Percentiles rank a stretch among this genome's conserved stretches.
Evolutionary conservation across 2,797 vertebrate species (phyloP).

Genomic region (Arremon brunneinucha): DNA sequence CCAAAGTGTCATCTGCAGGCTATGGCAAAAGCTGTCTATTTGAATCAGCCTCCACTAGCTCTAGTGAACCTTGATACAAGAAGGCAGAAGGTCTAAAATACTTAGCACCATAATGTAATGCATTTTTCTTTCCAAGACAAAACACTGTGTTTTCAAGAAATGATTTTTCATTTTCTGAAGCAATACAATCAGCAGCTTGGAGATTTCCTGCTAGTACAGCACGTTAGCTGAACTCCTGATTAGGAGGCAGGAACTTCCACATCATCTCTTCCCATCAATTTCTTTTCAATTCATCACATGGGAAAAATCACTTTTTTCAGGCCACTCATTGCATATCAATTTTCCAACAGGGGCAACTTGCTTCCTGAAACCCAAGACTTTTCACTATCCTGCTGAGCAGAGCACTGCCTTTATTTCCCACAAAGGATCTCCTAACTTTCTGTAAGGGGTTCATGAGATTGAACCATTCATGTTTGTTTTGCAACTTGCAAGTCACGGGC

Average conservation of each 20-base stretch:
- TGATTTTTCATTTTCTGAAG: constrained; percentile 12
- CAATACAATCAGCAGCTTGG: not conserved
- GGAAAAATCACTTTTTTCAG: not conserved
- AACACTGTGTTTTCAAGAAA: not conserved
- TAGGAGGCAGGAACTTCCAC: not conserved
- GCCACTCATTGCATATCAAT: not conserved
- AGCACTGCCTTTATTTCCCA: not conserved
- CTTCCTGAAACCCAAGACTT: not conserved
- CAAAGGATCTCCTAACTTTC: not conserved
- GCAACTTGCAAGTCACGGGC: not conserved
- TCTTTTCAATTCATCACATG: not conserved
- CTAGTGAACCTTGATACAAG: not conserved
- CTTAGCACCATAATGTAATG: not conserved
- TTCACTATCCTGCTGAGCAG: not conserved
- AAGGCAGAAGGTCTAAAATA: constrained; percentile 3
- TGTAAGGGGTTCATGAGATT: not conserved
- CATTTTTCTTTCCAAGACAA: constrained; percentile 12
- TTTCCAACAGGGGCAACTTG: not conserved
- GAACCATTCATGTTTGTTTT: not conserved
- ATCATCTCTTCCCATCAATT: not conserved
- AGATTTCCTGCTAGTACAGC: not conserved
- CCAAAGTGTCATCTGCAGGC: not conserved
- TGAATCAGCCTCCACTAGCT: not conserved
- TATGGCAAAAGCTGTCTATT: not conserved
- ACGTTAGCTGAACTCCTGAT: not conserved